Evolutionary conservation across 2,888 invertebrate species (phyloP).

Genomic region (Rhagonycha fulva): DNA sequence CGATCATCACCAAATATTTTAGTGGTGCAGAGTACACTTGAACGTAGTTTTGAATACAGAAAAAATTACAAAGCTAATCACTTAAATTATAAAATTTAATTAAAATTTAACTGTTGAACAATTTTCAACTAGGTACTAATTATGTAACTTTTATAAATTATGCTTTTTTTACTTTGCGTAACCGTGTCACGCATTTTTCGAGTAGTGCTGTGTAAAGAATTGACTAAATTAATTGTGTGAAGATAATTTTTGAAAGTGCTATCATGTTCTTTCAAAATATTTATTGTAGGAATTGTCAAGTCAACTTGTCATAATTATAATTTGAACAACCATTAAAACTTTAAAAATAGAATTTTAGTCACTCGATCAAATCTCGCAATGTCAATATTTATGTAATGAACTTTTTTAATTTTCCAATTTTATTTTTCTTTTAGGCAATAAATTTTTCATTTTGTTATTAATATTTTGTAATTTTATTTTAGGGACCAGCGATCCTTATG

Average conservation of each 20-base stretch:
- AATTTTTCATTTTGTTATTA: background rate
- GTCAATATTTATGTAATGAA: background rate
- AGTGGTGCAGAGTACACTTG: no score
- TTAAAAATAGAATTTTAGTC: background rate
- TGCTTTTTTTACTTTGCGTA: no score
- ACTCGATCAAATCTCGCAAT: background rate
- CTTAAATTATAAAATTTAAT: background rate
- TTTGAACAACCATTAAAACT: background rate
- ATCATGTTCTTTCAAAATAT: background rate
- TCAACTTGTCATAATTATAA: background rate
- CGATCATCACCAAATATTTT: no score
- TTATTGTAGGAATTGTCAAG: background rate
- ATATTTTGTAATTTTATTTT: conserved; percentile 52
- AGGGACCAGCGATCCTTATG: conserved; percentile 98
- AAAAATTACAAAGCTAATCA: no score
- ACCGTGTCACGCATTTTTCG: no score
- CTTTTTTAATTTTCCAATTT: background rate
- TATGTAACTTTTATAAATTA: no score
- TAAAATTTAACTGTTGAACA: background rate
- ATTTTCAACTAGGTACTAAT: no score
- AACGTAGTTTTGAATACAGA: no score
- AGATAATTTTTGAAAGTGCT: no score
- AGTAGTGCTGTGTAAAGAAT: no score
- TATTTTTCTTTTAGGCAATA: background rate
- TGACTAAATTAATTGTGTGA: no score